phyloP scores from a whole-genome alignment of 2,113 vertebrate genomes.

The Daboia siamensis region DNA sequence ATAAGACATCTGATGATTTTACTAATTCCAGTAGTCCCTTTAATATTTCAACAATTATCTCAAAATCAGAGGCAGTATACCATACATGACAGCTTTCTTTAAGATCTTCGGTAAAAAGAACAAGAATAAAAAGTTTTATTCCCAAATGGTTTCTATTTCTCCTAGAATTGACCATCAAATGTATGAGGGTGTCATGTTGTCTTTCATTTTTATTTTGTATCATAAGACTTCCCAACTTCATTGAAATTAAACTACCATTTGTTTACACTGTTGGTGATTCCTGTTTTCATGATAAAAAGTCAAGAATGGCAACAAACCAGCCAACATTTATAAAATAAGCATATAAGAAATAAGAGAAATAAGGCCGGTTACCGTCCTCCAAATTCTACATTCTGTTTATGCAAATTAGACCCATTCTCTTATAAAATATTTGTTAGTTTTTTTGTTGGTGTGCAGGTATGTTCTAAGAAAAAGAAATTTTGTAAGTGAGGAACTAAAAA shows the following conservation, averaged over 20 bases:
- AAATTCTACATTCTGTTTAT: not conserved
- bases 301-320: slow-evolving; percentile 8
- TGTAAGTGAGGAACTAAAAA: not conserved
- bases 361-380: not conserved
- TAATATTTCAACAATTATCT: not conserved
- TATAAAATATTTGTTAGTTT: not conserved
- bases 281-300: not conserved
- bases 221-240: not conserved
- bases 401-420: not conserved
- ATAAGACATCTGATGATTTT: not conserved
- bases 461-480: not conserved
- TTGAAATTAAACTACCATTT: not conserved
- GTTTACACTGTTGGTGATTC: not conserved
- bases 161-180: not conserved
- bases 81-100: not conserved
- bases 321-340: not conserved
- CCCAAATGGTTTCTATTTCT: not conserved
- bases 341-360: not conserved
- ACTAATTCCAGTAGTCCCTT: not conserved
- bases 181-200: not conserved
- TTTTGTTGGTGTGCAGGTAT: not conserved
- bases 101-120: not conserved
- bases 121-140: not conserved
- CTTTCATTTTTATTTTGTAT: not conserved
- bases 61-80: not conserved